These are phyloP conservation scores for Misgurnus mizolepis DNA, from an alignment of 2,113 vertebrate species.

Conservation along the genomic window DNA sequence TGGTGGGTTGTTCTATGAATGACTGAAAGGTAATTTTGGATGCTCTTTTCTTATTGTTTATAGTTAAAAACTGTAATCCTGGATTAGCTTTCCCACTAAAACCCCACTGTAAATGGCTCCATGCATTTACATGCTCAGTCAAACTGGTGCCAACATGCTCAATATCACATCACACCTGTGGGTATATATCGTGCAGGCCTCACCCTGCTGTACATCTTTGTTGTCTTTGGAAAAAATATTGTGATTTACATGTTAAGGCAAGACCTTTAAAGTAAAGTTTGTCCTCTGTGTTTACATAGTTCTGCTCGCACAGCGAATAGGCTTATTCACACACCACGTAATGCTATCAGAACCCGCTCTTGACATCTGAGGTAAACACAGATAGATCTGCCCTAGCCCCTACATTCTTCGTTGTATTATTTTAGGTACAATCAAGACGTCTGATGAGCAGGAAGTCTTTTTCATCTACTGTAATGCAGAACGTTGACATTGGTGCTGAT, in stretches of 20 bases:
- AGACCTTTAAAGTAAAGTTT: slow-evolving; percentile 34
- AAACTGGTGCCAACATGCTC: slow-evolving; percentile 15
- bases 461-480: slow-evolving; percentile 47
- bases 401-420: slow-evolving; percentile 6
- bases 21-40: slow-evolving; percentile 9
- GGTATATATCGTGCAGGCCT: slow-evolving; percentile 44
- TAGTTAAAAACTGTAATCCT: slow-evolving; percentile 8
- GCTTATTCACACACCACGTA: slow-evolving; percentile 22
- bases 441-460: slow-evolving; percentile 23
- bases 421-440: slow-evolving; percentile 21
- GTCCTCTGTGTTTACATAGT: slow-evolving; percentile 22
- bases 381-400: slow-evolving; percentile 9
- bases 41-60: not conserved
- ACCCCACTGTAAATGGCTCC: not conserved
- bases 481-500: slow-evolving; percentile 46
- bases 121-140: slow-evolving; percentile 7
- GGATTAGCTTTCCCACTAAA: not conserved
- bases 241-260: slow-evolving; percentile 47
- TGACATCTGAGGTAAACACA: slow-evolving; percentile 8
- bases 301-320: not conserved
- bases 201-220: slow-evolving; percentile 21
- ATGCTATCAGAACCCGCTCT: slow-evolving; percentile 22
- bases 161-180: slow-evolving; percentile 48
- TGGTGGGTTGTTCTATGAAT: not conserved
- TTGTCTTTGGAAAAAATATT: slow-evolving; percentile 45